A percentile compares a stretch with the other conserved stretches of the same genome.
Conservation (phyloP, 2,888 invertebrate genomes). For the Sepiola atlantica region DNA sequence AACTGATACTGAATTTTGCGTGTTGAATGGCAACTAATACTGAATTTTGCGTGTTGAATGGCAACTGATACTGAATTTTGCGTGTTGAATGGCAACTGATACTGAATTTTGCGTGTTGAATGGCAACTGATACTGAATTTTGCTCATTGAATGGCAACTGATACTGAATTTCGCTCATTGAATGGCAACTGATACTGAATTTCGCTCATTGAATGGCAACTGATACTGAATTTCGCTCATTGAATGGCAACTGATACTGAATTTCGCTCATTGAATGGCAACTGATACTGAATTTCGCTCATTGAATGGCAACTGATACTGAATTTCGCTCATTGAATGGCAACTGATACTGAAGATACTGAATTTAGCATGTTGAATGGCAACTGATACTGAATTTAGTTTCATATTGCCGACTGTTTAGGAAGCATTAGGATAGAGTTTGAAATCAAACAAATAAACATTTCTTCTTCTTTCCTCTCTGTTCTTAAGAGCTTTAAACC, state of each 20-base stretch:
- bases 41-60: neutral
- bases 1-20: neutral
- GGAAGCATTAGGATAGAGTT: too few species aligned
- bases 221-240: neutral
- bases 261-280: neutral
- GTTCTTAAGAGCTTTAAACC: too few species aligned
- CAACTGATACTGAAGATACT: neutral
- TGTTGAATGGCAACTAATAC: too few species aligned
- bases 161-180: neutral
- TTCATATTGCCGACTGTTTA: too few species aligned
- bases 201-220: neutral
- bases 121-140: neutral
- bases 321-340: neutral
- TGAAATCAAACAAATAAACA: too few species aligned
- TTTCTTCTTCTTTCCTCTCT: too few species aligned
- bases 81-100: too few species aligned
- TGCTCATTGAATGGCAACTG: too few species aligned
- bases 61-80: constrained; percentile 2
- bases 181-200: neutral
- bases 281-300: neutral
- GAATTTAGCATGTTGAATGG: neutral
- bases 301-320: too few species aligned
- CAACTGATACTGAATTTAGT: neutral
- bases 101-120: neutral
- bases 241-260: too few species aligned